These are phyloP conservation scores for Parazoanthus darwini DNA, from an alignment of 92 coral and sea anemone genomes.

Conservation along the genomic window DNA sequence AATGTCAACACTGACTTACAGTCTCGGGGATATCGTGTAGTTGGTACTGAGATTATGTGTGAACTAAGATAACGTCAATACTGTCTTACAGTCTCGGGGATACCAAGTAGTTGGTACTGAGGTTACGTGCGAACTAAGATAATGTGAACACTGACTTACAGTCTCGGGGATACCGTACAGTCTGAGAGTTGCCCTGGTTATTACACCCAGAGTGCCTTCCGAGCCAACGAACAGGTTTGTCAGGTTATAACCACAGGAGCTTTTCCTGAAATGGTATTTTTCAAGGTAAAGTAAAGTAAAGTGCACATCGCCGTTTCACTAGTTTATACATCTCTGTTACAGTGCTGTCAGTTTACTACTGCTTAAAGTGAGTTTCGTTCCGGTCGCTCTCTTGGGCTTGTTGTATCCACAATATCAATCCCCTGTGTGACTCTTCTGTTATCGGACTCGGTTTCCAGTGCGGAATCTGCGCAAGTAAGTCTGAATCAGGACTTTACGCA, in stretches of 20 bases:
- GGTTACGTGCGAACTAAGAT: too few species aligned
- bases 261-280: slow-evolving; percentile 58
- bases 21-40: neutral
- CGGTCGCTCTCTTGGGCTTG: neutral
- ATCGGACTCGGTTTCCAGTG: too few species aligned
- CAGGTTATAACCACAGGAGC: slow-evolving; percentile 96
- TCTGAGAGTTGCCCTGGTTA: slow-evolving; percentile 85
- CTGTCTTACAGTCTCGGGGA: neutral
- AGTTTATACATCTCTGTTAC: too few species aligned
- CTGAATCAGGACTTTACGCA: too few species aligned
- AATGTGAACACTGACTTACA: too few species aligned
- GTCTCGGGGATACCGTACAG: slow-evolving; percentile 38
- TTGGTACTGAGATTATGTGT: neutral
- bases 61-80: neutral
- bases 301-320: too few species aligned
- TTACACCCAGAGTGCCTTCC: slow-evolving; percentile 96
- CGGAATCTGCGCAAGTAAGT: too few species aligned
- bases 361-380: neutral
- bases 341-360: too few species aligned
- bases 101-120: neutral
- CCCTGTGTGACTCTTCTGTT: too few species aligned
- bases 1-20: neutral
- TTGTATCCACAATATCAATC: neutral
- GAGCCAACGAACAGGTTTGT: slow-evolving; percentile 98
- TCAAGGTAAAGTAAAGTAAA: too few species aligned